Base-by-base conservation (phyloP, 2,888 invertebrate species). In the Scaptomyza reducta region DNA sequence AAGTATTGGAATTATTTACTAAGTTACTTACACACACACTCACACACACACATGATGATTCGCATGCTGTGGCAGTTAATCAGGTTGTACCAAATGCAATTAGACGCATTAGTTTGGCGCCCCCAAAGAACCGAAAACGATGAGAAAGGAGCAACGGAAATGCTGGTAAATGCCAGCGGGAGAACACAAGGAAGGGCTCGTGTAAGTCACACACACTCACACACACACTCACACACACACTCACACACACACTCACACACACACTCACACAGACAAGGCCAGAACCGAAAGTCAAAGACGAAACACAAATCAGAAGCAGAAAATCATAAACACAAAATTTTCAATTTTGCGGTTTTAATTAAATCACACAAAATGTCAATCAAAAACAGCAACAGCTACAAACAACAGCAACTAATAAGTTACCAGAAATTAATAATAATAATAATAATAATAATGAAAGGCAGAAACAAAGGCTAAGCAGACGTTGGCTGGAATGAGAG, bases 261-360 rank as follows among this genome's bases (percentile, higher is more conserved):
- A 9, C 6, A 27, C 27, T 1, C 7, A 27, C 7, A 9, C 27
- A 9, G 5, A 27, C 27, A 27, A 27, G 27, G 29, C 9, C 29
- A 9, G 9, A 14, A 51, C 56, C 38, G 31, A 18, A 16, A 42
- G 50, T 68, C 61, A 67, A 10, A 31, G 10, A 6, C 1, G 27
- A 10, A 71, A 6, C 3, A 1, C 1, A 6, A 29, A 71, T 3
- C 3, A 9, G 18, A 1, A 49, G 29, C 27, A 27, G 0, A 40
- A 25, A 59, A 49, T 58, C 59, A 75, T 50, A 25, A 50, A 14
- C 10, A 50, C 1, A 35, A 50, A 6, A 38, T 27, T 63, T 73
- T 60, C 66, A 68, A 79, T 85, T 40, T 83, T 76, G 73, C 44
- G 69, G 68, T 82, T 87, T 85, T 87, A 87, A 83, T 87, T 87